These are phyloP conservation scores for Arrhamphus sclerolepis DNA, from an alignment of 2,797 vertebrate species.

Conservation along the genomic window DNA sequence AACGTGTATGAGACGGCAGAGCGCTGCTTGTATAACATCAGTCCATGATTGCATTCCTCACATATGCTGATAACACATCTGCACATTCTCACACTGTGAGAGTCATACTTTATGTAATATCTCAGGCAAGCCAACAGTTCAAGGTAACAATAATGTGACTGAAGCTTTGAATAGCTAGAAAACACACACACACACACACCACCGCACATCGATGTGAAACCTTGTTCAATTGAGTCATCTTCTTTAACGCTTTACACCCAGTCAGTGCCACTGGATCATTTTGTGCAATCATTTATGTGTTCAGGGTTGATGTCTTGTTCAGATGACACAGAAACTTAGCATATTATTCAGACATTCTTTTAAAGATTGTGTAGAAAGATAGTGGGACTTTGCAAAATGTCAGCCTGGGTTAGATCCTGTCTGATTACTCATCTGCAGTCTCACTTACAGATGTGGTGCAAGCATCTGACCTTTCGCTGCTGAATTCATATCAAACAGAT, in stretches of 20 bases:
- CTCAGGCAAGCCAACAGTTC: conserved; percentile 42
- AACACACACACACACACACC: conserved; percentile 14
- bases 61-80: conserved; percentile 26
- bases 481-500: no score
- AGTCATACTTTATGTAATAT: conserved; percentile 67
- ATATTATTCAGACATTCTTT: neutral
- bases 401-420: no score
- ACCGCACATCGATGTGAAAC: neutral
- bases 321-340: neutral
- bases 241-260: conserved; percentile 4
- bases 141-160: conserved; percentile 38
- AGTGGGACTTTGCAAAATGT: no score
- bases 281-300: neutral
- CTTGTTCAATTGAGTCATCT: conserved; percentile 13
- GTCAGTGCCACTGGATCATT: neutral
- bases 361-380: neutral
- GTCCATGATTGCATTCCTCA: conserved; percentile 34
- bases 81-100: conserved; percentile 59
- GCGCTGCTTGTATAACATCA: conserved; percentile 54
- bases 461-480: no score
- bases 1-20: conserved; percentile 6
- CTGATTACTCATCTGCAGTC: no score
- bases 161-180: conserved; percentile 14
- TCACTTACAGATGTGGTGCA: no score
- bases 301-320: conserved; percentile 1